Evolutionary conservation across 2,888 invertebrate species (phyloP).

Genomic region (Meloe dianella): DNA sequence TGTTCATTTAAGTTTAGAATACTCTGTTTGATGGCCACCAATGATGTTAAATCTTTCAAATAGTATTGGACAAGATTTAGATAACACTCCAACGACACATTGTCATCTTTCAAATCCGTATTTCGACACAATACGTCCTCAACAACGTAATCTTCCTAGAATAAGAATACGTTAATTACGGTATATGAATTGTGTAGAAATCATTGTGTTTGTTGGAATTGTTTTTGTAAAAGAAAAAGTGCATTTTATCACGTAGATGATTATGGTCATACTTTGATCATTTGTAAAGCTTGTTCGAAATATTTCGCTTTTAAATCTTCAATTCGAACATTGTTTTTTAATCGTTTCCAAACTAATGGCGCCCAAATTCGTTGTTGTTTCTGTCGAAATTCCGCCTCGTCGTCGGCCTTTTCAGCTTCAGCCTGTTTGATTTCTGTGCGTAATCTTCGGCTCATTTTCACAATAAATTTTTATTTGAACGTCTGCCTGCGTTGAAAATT

Average conservation of each 20-base stretch:
- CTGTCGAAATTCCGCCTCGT: constrained; percentile 46
- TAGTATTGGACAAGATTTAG: constrained; percentile 44
- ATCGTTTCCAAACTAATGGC: constrained; percentile 51
- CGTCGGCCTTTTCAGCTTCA: constrained; percentile 50
- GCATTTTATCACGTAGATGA: not conserved
- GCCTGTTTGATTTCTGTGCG: constrained; percentile 49
- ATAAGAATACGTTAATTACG: no score
- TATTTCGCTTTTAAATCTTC: constrained; percentile 50
- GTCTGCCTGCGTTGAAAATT: not conserved
- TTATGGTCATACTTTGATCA: constrained; percentile 43
- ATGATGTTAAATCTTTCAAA: constrained; percentile 51
- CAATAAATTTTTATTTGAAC: not conserved
- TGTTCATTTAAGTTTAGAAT: constrained; percentile 16
- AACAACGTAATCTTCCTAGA: constrained; percentile 45
- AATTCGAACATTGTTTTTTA: constrained; percentile 49
- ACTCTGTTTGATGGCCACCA: constrained; percentile 51
- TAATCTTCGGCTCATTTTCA: constrained; percentile 52
- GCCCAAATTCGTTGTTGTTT: constrained; percentile 46
- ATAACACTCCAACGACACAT: constrained; percentile 47
- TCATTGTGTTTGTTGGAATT: not conserved
- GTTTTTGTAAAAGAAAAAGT: no score
- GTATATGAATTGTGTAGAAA: not conserved
- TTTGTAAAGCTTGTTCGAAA: constrained; percentile 45
- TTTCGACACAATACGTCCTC: constrained; percentile 53
- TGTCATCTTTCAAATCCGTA: constrained; percentile 48